These are phyloP conservation scores for Timandra comae DNA, from an alignment of 2,888 invertebrate genomes.

Conservation along the genomic window DNA sequence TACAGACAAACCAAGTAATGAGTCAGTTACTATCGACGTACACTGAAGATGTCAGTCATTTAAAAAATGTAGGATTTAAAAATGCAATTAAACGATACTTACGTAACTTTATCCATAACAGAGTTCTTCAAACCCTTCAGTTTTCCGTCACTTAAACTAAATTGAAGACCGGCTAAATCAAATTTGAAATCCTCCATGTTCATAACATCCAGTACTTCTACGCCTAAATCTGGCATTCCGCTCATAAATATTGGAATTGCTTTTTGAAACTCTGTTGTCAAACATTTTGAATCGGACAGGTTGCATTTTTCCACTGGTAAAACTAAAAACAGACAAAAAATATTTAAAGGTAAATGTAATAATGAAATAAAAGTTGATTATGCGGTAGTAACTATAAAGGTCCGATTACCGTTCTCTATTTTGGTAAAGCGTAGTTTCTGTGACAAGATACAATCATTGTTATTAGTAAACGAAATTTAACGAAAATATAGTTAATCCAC, in stretches of 20 bases:
- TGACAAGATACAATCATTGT: too few relatives aligned
- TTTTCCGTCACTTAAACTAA: conserved; percentile 30
- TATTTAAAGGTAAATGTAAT: neutral
- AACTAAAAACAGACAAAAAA: conserved; percentile 27
- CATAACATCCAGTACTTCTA: conserved; percentile 36
- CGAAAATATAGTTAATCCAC: too few relatives aligned
- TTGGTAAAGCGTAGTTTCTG: too few relatives aligned
- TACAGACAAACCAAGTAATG: too few relatives aligned
- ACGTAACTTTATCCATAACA: conserved; percentile 35
- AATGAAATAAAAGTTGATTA: neutral
- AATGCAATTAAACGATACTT: too few relatives aligned
- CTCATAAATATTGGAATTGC: conserved; percentile 29
- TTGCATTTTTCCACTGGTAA: conserved; percentile 39
- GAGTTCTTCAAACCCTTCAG: conserved; percentile 33
- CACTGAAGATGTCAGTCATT: too few relatives aligned
- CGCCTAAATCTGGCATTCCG: conserved; percentile 35
- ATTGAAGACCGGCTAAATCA: conserved; percentile 40
- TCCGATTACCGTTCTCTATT: too few relatives aligned
- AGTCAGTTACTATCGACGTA: too few relatives aligned
- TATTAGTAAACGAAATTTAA: too few relatives aligned
- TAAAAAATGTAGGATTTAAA: too few relatives aligned
- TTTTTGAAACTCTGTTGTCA: conserved; percentile 33
- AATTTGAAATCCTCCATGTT: conserved; percentile 33
- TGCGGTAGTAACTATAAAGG: neutral
- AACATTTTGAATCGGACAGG: conserved; percentile 33